Percentiles rank a stretch among this genome's conserved stretches.
These are phyloP conservation scores for Micropoecilia bifurca DNA, from an alignment of 2,797 vertebrate genomes.

Conservation along the genomic window DNA sequence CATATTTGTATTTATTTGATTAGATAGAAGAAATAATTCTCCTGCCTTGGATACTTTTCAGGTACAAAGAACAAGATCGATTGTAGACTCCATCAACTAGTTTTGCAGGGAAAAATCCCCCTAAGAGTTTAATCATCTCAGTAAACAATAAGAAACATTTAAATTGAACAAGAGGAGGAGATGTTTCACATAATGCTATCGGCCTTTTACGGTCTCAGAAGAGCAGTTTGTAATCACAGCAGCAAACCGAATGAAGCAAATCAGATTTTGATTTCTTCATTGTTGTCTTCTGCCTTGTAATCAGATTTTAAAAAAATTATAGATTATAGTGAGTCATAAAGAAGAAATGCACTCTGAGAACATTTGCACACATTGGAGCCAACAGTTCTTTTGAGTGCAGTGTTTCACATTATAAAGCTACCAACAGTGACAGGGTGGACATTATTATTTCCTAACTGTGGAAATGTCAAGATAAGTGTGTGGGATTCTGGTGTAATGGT, in stretches of 20 bases:
- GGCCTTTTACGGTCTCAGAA: not conserved
- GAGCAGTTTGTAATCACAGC: not conserved
- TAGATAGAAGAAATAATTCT: not conserved
- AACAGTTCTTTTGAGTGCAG: not conserved
- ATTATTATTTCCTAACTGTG: not conserved
- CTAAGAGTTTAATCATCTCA: constrained; percentile 17
- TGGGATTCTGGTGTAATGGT: not conserved
- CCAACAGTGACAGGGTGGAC: not conserved
- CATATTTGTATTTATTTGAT: too few relatives aligned
- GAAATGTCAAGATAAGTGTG: not conserved
- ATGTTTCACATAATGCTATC: not conserved
- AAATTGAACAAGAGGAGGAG: not conserved
- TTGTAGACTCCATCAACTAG: not conserved
- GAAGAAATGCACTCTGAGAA: not conserved
- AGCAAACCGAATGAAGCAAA: not conserved
- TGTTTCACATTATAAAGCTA: not conserved
- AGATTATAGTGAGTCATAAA: not conserved
- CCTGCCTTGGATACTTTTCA: constrained; percentile 16
- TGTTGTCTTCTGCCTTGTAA: not conserved
- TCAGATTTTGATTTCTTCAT: not conserved
- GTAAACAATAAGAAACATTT: constrained; percentile 21
- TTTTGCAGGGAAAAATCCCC: constrained; percentile 17
- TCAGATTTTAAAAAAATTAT: not conserved
- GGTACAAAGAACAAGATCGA: constrained; percentile 15
- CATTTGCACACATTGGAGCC: not conserved